Evolutionary conservation across 2,113 vertebrate genomes (phyloP).

Genomic region (Peromyscus polionotus): DNA sequence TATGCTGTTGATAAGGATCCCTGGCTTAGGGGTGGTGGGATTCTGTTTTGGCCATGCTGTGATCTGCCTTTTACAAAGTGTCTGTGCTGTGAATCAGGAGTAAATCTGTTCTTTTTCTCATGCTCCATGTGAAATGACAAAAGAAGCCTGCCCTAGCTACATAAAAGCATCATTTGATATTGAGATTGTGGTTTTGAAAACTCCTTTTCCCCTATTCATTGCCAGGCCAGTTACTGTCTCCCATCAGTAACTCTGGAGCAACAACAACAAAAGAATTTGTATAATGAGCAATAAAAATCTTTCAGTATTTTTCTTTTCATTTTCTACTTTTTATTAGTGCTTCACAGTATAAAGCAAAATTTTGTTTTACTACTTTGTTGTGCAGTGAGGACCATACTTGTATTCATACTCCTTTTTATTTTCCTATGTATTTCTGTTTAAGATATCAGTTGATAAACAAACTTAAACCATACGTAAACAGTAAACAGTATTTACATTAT

Average conservation of each 20-base stretch:
- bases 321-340: slow-evolving; percentile 12
- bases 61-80: slow-evolving; percentile 76
- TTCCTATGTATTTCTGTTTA: slow-evolving; percentile 49
- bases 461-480: neutral
- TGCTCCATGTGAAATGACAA: slow-evolving; percentile 29
- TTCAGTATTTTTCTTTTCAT: neutral
- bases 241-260: neutral
- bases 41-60: slow-evolving; percentile 70
- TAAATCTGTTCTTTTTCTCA: slow-evolving; percentile 77
- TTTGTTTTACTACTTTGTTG: neutral
- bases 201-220: neutral
- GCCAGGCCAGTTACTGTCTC: neutral
- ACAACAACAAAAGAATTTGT: neutral
- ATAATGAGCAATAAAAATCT: neutral
- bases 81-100: slow-evolving; percentile 20
- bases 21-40: slow-evolving; percentile 59
- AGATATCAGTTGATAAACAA: neutral
- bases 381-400: neutral
- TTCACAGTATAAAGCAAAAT: neutral
- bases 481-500: slow-evolving; percentile 19
- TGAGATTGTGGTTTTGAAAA: slow-evolving; percentile 11
- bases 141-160: slow-evolving; percentile 20
- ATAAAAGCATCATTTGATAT: slow-evolving; percentile 21
- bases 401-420: slow-evolving; percentile 13
- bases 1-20: slow-evolving; percentile 68